Percentiles rank a stretch among this genome's conserved stretches.
Conservation (phyloP, 2,888 invertebrate species). For the Itoplectis maculator region DNA sequence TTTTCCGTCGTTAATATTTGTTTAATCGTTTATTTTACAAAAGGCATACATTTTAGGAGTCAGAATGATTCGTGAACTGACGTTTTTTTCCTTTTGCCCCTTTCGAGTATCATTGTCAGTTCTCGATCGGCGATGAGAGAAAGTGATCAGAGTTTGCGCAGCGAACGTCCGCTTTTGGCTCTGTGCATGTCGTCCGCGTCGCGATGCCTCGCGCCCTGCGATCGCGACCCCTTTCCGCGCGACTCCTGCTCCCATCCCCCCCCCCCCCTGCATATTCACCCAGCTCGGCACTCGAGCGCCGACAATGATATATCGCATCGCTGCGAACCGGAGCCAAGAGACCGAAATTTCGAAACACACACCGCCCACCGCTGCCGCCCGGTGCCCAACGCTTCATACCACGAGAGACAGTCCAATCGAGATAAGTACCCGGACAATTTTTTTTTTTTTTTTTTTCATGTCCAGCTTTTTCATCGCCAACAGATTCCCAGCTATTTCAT, state of each 20-base stretch:
- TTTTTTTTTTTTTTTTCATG: background rate
- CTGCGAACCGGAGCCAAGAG: conserved; percentile 13
- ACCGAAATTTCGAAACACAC: conserved; percentile 26
- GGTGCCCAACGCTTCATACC: conserved; percentile 1
- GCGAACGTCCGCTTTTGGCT: background rate
- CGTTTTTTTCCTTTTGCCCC: no score
- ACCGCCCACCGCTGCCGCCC: no score
- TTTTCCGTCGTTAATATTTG: no score
- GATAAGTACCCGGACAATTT: conserved; percentile 1
- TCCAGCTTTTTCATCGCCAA: background rate
- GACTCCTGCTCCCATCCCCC: background rate
- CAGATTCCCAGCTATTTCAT: background rate
- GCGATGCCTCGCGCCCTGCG: background rate
- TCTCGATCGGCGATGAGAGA: no score
- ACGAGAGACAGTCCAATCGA: conserved; percentile 17
- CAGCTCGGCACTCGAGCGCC: conserved; percentile 1
- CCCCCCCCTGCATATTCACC: background rate
- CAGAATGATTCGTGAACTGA: no score
- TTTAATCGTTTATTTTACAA: no score
- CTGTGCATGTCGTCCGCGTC: background rate
- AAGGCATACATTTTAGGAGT: no score
- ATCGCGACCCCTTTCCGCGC: conserved; percentile 2
- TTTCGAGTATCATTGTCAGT: no score
- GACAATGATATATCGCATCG: conserved; percentile 35
- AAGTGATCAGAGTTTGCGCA: background rate